Base-by-base conservation (phyloP, 2,113 vertebrate genomes). In the Phalacrocorax carbo region DNA sequence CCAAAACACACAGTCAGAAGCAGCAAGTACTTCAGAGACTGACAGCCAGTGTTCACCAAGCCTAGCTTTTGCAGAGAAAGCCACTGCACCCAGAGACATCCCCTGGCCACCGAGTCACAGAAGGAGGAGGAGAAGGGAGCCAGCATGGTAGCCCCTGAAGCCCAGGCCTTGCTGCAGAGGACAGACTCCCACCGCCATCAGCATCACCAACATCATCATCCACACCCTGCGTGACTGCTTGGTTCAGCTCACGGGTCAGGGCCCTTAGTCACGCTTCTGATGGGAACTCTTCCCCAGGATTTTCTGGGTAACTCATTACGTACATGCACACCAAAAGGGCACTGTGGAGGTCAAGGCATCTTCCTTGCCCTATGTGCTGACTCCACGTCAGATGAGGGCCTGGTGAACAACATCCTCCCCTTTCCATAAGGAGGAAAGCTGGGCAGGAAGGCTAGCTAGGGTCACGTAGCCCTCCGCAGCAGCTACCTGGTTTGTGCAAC, bases 1-100 rank as follows among this genome's bases (percentile, higher is more conserved):
- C 73, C 81, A 95, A 91, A 92, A 87, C 15, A 94, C 55, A 65
- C 49, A 93, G 78, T 49, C 48, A 82, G 49, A 95, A 95, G 57
- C 72, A 65, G 46, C 9, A 44, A 86, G 60, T 19, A n/a, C 64
- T 82, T 81, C 76, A 5, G 58, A 93, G 48, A 22, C 88, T 95
- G 68, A 51, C 15, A 54, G 86, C 8, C n/a, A 32, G 69, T 11
- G 38, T 78, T 55, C 44, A 16, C 36, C 0, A 2, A 94, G 65
- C 20, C 15, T 25, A 55, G 42, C 17, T 75, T 62, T 64, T 0
- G 1, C 2, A 4, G 61, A 75, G 64, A 73, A 70, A 88, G 64
- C 7, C 6, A 0, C 15, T 21, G 27, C 34, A 34, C 12, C 19
- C 16, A 4, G 49, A 93, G 22, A 32, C 73, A 46, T 64, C 27